Base-by-base conservation (phyloP, 2,888 invertebrate species). In the Ormyrus labotus region DNA sequence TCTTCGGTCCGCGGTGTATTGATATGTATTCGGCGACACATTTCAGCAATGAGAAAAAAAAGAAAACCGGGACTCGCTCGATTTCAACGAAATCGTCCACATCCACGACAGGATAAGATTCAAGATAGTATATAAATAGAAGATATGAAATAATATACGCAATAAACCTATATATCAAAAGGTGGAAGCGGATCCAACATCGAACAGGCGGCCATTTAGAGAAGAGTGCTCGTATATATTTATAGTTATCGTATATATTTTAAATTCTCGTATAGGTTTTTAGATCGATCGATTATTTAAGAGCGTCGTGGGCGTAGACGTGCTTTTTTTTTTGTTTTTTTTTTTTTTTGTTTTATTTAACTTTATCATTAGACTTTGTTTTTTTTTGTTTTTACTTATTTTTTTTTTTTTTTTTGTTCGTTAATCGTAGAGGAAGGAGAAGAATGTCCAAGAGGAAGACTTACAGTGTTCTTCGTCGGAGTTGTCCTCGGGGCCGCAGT, bases 401-500 rank as follows among this genome's bases (percentile, higher is more conserved):
- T 74, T 63, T 11, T 72, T 71, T 11, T 72, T 71, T 11, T 48
- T n/a, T 47, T 11, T 34, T 9, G 48, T 19, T 55, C 10, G 9
- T 48, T 76, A 82, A 82, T 77, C 79, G 79, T 81, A 81, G 81
- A 82, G 81, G 76, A 82, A 82, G 78, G 82, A 82, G 78, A 82
- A 81, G 73, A 82, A 77, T 70, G 82, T 73, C 81, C 81, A 79
- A 82, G 80, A 65, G 73, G 72, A 69, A 78, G 84, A 96, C 96
- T 95, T 93, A 96, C 96, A 96, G 92, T 95, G 94, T 87, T 92
- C 92, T 92, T 96, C 96, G 91, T 96, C 95, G 61, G 95, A 95
- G 84, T 93, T 92, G 89, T 95, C 95, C 85, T 93, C 93, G 86
- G 93, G 92, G 72, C 97, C 97, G 92, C 99, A 99, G 92, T 99